Conservation (phyloP, 2,113 vertebrate species). For the Fregetta grallaria region DNA sequence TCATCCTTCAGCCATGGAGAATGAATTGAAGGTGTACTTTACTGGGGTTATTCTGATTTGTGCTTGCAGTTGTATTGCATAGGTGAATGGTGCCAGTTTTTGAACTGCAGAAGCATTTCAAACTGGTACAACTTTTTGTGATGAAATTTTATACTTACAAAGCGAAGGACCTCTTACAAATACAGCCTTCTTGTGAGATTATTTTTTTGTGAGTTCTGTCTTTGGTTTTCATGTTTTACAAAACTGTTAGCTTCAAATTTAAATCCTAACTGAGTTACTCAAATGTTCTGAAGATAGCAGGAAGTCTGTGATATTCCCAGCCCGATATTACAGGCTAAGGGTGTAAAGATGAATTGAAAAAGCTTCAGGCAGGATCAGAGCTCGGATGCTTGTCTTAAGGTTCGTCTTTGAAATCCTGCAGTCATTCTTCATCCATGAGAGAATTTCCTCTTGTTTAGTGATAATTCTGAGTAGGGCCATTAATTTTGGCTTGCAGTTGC, state of each 20-base stretch:
- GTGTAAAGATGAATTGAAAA: neutral
- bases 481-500: conserved; percentile 14
- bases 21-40: neutral
- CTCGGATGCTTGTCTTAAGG: neutral
- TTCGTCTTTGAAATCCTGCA: neutral
- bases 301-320: neutral
- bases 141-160: neutral
- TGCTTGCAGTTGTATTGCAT: neutral
- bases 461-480: neutral
- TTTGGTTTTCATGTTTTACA: neutral
- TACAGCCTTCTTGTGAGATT: neutral
- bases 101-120: neutral
- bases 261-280: neutral
- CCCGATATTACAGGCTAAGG: neutral
- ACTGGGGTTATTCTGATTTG: neutral
- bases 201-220: neutral
- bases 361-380: neutral
- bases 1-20: neutral
- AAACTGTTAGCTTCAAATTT: neutral
- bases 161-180: neutral
- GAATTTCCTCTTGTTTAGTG: neutral
- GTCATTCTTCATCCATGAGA: neutral
- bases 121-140: neutral
- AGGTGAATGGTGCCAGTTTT: neutral
- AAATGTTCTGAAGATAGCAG: neutral